phyloP scores from a whole-genome alignment of 2,797 vertebrate genomes.

The Chromobotia macracanthus region DNA sequence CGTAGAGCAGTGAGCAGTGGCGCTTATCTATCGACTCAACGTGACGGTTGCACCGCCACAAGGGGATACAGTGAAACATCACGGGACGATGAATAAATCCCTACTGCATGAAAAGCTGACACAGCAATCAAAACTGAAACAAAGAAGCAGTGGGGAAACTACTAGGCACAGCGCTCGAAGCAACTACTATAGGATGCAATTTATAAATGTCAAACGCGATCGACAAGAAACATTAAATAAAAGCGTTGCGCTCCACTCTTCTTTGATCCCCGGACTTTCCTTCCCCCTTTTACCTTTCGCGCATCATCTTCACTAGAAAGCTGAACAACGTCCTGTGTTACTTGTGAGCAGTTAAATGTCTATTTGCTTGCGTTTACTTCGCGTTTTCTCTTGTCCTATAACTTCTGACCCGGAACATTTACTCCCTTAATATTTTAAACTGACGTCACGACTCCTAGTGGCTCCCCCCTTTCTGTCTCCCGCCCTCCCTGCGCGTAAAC shows the following conservation, averaged over 20 bases:
- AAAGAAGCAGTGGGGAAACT: conserved; percentile 51
- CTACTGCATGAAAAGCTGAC: conserved; percentile 25
- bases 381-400: conserved; percentile 67
- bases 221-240: conserved; percentile 62
- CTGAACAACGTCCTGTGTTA: conserved; percentile 37
- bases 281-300: conserved; percentile 46
- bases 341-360: conserved; percentile 61
- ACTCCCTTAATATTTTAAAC: conserved; percentile 83
- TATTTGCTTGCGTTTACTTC: conserved; percentile 35
- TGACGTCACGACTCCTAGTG: conserved; percentile 77
- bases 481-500: conserved; percentile 11
- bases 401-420: conserved; percentile 84
- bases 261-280: conserved; percentile 61
- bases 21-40: conserved; percentile 92
- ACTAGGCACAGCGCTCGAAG: neutral
- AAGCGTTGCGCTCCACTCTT: conserved; percentile 62
- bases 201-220: too few relatives aligned
- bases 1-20: conserved; percentile 92
- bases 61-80: conserved; percentile 97
- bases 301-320: conserved; percentile 40
- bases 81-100: conserved; percentile 62
- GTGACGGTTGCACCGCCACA: conserved; percentile 99
- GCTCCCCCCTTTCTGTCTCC: conserved; percentile 71
- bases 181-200: conserved; percentile 3
- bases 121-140: conserved; percentile 52